Conservation (phyloP, 2,888 invertebrate species). For the Monoplex corrugatus region DNA sequence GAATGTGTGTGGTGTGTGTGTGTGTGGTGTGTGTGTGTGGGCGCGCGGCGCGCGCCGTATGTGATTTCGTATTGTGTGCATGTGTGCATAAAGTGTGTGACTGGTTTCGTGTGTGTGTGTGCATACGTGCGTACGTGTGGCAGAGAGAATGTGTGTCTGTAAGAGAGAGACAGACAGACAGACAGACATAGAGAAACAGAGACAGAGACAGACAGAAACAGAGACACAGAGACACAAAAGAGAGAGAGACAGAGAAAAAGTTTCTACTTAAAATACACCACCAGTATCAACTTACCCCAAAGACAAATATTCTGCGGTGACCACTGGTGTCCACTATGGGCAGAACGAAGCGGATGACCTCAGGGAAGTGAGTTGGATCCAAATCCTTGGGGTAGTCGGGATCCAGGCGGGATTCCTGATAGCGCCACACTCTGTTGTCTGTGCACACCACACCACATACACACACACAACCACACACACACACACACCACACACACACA, state of each 20-base stretch:
- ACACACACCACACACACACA: background rate
- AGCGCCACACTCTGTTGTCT: constrained; percentile 44
- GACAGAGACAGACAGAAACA: background rate
- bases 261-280: too few relatives aligned
- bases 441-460: background rate
- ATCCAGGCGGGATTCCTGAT: background rate
- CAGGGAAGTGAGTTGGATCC: constrained; percentile 35
- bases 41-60: too few relatives aligned
- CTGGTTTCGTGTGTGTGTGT: background rate
- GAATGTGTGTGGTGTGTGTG: too few relatives aligned
- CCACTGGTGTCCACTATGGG: constrained; percentile 24
- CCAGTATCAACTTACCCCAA: constrained; percentile 35
- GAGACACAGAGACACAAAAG: background rate
- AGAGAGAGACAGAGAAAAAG: background rate
- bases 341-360: constrained; percentile 43
- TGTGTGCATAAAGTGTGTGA: too few relatives aligned
- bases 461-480: background rate
- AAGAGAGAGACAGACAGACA: background rate
- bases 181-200: background rate
- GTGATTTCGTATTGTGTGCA: too few relatives aligned
- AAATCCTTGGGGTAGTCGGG: background rate
- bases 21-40: too few relatives aligned
- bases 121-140: background rate
- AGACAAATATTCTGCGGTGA: constrained; percentile 37
- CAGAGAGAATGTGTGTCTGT: background rate